Evolutionary conservation across 2,113 vertebrate genomes (phyloP).

Genomic region (Lycaon pictus): DNA sequence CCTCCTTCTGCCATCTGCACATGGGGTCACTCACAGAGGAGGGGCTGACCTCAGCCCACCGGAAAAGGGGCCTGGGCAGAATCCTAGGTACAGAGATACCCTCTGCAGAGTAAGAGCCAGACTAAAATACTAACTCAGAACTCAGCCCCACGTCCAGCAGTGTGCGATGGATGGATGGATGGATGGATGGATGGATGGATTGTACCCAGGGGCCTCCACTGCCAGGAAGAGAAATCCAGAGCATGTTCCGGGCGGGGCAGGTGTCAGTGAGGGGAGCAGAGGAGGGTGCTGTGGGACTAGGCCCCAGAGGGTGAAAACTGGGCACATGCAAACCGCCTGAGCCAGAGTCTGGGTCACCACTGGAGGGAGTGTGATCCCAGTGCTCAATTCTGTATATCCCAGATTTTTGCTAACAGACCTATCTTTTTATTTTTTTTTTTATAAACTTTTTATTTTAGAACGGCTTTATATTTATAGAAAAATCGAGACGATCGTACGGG

Average conservation of each 20-base stretch:
- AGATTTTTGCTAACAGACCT: background rate
- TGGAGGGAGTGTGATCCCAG: too few species aligned
- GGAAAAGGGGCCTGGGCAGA: fast-evolving
- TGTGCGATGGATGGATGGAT: background rate
- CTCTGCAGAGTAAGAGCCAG: background rate
- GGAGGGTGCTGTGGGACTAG: too few species aligned
- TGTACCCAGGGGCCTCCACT: background rate
- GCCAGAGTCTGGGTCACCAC: background rate
- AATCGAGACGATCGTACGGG: background rate
- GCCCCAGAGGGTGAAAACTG: background rate
- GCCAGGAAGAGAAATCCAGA: background rate
- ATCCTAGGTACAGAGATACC: background rate
- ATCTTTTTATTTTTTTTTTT: background rate
- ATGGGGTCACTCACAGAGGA: background rate
- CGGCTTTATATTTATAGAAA: conserved; percentile 30
- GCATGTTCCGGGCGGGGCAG: background rate
- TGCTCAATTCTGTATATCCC: background rate
- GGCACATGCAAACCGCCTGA: background rate
- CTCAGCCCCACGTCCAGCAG: background rate
- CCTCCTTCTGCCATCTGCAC: background rate
- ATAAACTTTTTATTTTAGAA: conserved; percentile 43
- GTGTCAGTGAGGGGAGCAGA: background rate
- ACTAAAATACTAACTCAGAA: background rate
- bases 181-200: background rate
- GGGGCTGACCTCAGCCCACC: background rate